phyloP scores from a whole-genome alignment of 2,113 vertebrate species.

The Monarcha castaneiventris region DNA sequence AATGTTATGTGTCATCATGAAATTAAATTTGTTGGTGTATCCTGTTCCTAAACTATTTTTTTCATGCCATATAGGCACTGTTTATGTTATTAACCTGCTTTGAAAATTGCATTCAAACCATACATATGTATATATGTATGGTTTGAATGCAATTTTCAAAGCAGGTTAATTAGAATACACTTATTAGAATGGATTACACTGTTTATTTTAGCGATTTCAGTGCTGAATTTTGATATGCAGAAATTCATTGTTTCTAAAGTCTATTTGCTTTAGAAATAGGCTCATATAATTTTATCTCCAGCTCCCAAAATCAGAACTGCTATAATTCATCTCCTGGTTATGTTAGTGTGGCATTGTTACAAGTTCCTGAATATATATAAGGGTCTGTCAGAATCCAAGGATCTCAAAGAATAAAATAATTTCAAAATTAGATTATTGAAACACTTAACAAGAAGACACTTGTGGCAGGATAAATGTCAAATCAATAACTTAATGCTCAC shows the following conservation, averaged over 20 bases:
- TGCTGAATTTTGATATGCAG: background rate
- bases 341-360: background rate
- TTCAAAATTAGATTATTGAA: conserved; percentile 53
- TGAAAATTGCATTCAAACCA: too few relatives aligned
- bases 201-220: background rate
- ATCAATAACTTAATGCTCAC: conserved; percentile 41
- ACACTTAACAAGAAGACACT: conserved; percentile 13
- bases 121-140: background rate
- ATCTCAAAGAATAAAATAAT: background rate
- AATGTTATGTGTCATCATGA: background rate
- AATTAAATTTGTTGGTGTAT: background rate
- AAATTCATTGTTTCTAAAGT: background rate
- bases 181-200: background rate
- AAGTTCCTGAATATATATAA: background rate
- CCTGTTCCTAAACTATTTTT: background rate
- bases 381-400: background rate
- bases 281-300: background rate
- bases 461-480: conserved; percentile 24
- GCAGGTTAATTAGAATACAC: background rate
- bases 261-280: background rate
- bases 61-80: background rate
- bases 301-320: background rate
- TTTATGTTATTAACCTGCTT: too few relatives aligned
- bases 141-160: background rate
- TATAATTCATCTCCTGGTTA: background rate